Evolutionary conservation across 64 coral and sea anemone genomes (phyloP).

Genomic region (Actinia equina): DNA sequence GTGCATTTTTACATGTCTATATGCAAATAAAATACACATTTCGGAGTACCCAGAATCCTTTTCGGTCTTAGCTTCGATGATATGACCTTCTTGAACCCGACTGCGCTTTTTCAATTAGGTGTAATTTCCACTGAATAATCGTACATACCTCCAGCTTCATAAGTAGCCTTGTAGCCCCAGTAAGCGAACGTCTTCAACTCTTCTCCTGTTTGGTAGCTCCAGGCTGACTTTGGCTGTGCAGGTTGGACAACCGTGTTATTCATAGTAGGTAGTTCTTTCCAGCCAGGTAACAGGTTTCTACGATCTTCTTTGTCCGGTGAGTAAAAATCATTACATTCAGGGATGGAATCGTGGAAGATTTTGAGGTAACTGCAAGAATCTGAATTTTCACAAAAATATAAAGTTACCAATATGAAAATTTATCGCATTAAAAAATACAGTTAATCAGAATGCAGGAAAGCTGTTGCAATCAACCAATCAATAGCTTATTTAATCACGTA

Average conservation of each 20-base stretch:
- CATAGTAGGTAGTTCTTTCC: not conserved
- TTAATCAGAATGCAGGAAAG: no score
- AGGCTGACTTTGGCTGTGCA: conserved; percentile 7
- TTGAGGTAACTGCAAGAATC: conserved; percentile 49
- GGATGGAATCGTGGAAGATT: conserved; percentile 43
- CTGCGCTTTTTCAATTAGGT: no score
- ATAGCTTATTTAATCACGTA: no score
- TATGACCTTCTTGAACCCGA: no score
- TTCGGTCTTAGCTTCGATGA: no score
- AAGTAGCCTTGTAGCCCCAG: conserved; percentile 85
- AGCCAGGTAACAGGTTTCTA: conserved; percentile 18
- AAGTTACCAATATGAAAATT: not conserved
- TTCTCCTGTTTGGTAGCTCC: conserved; percentile 55
- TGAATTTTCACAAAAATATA: not conserved
- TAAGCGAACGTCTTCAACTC: conserved; percentile 65
- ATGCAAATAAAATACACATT: no score
- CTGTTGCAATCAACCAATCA: no score
- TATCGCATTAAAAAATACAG: no score
- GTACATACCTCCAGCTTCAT: conserved; percentile 60
- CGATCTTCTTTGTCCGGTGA: conserved; percentile 42
- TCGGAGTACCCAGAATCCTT: no score
- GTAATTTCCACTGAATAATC: no score
- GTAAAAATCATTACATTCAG: conserved; percentile 65
- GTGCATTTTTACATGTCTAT: no score
- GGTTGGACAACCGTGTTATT: not conserved